Base-by-base conservation (phyloP, 2,888 invertebrate genomes). In the Cinara cedri region DNA sequence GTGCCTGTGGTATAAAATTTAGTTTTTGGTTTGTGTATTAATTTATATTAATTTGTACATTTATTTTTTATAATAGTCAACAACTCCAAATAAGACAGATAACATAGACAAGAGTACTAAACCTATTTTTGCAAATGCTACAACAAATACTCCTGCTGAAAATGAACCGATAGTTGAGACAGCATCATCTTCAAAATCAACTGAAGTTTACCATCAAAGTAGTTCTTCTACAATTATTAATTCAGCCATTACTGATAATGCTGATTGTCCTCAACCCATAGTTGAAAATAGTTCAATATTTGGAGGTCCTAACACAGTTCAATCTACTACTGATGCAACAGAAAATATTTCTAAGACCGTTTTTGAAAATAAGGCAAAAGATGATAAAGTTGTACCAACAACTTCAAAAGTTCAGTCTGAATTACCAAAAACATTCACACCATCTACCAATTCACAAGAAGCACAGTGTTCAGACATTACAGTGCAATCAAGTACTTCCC, bases 101-200 rank as follows among this genome's bases (percentile, higher is more conserved):
- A 21, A 42, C 21, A 42, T 13, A 10, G 24, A 13, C 0, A 75
- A 63, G 21, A 74, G 4, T 74, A 49, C n/a, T 14, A 72, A 71
- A 24, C 10, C 71, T 21, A 14, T 8, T 55, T 16, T 21, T 44
- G 21, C 14, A 49, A 49, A 60, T 16, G 1, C 63, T 21, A 3
- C 42, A 11, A 9, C 55, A 49, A 57, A 34, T 11, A 21, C 55
- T 26, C 19, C 66, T 14, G 19, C 24, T 44, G 55, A 66, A 66
- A 57, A 46, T 3, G 55, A 66, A 46, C 1, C 26, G 16, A 19
- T 76, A 19, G 14, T 26, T 14, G 75, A 74, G 26, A 49, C 14
- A 49, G 49, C 78, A 13, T 78, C 78, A 49, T 78, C 78, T 70
- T 78, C 78, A 19, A 78, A 70, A 60, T 68, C 57, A 16, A 6